Percentiles rank a stretch among this genome's conserved stretches.
phyloP scores from a whole-genome alignment of 2,797 vertebrate genomes.

The Hyperoplus lanceolatus region DNA sequence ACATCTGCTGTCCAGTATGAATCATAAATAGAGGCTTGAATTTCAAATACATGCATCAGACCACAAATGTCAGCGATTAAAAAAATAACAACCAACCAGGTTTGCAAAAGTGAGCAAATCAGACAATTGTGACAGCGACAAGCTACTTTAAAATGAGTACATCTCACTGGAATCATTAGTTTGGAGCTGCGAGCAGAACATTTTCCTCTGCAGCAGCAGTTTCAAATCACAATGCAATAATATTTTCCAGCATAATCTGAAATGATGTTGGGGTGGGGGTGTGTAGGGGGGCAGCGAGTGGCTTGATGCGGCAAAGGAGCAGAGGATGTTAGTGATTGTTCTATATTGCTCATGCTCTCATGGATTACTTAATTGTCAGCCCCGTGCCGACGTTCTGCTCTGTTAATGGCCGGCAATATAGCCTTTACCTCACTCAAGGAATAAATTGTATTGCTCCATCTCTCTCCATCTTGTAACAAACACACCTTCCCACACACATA shows the following conservation, averaged over 20 bases:
- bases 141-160: conserved; percentile 69
- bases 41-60: background rate
- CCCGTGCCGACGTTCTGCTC: conserved; percentile 81
- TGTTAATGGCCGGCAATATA: conserved; percentile 86
- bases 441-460: conserved; percentile 86
- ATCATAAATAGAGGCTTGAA: background rate
- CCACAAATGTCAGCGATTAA: conserved; percentile 16
- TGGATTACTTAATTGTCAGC: conserved; percentile 89
- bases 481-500: conserved; percentile 80
- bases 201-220: conserved; percentile 75
- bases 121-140: conserved; percentile 68
- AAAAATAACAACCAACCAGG: conserved; percentile 37
- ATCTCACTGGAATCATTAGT: conserved; percentile 78
- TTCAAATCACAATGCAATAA: conserved; percentile 83
- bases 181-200: conserved; percentile 73
- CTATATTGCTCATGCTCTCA: conserved; percentile 86
- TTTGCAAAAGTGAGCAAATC: conserved; percentile 60
- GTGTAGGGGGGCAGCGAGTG: conserved; percentile 44
- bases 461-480: conserved; percentile 79
- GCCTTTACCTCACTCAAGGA: conserved; percentile 86
- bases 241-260: conserved; percentile 82
- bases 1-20: background rate
- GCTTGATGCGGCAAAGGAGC: conserved; percentile 77
- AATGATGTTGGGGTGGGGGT: conserved; percentile 69
- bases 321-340: conserved; percentile 83